These are phyloP conservation scores for Oscheius sp. DNA, from an alignment of 2,888 invertebrate species.

Conservation along the genomic window DNA sequence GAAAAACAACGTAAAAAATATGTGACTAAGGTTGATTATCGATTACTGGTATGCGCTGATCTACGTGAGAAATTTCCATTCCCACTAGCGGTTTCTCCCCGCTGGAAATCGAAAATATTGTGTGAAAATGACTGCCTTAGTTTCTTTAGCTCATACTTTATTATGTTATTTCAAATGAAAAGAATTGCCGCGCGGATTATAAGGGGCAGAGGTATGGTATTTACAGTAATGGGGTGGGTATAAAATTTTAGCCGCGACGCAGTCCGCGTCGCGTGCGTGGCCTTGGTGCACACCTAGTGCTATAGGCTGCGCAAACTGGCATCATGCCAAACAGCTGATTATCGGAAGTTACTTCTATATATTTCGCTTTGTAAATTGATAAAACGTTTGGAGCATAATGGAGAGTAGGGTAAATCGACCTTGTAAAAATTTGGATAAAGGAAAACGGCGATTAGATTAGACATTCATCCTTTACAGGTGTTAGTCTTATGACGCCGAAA, in stretches of 20 bases:
- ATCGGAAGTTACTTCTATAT: background rate
- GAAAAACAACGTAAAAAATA: too few relatives aligned
- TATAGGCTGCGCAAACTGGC: background rate
- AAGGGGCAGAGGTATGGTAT: conserved; percentile 32
- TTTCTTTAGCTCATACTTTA: background rate
- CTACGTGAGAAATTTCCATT: background rate
- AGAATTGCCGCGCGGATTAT: conserved; percentile 40
- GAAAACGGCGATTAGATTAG: too few relatives aligned
- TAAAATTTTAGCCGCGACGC: conserved; percentile 6
- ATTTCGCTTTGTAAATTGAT: too few relatives aligned
- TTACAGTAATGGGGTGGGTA: conserved; percentile 36
- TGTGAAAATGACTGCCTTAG: background rate
- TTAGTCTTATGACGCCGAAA: too few relatives aligned
- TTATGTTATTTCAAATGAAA: conserved; percentile 13
- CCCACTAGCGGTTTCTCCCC: background rate
- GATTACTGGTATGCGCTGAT: too few relatives aligned
- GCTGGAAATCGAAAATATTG: background rate
- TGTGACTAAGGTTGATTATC: too few relatives aligned
- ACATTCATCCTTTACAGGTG: too few relatives aligned
- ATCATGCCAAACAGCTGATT: background rate
- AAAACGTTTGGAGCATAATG: too few relatives aligned
- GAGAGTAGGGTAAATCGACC: background rate
- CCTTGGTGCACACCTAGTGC: background rate
- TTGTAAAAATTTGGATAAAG: too few relatives aligned
- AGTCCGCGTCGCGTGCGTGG: conserved; percentile 21